Evolutionary conservation across 2,113 vertebrate species (phyloP).

Genomic region (Thermophis baileyi): DNA sequence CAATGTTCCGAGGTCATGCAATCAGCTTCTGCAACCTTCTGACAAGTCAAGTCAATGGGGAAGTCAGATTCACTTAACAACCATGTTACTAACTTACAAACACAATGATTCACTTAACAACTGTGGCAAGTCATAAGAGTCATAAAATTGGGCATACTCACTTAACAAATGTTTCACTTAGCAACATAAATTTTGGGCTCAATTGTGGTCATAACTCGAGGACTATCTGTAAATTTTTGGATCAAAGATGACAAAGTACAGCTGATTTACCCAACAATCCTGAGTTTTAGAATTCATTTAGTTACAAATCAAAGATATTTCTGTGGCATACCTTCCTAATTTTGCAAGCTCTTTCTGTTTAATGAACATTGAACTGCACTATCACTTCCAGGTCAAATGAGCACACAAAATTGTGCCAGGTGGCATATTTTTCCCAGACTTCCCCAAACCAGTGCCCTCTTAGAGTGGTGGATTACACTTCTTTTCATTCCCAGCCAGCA

Average conservation of each 20-base stretch:
- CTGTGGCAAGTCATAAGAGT: no score
- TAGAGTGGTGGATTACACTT: neutral
- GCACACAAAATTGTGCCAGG: neutral
- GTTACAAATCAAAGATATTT: neutral
- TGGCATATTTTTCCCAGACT: neutral
- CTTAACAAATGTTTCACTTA: no score
- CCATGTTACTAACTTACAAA: no score
- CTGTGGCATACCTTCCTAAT: neutral
- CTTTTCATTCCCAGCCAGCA: neutral
- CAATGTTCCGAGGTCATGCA: no score
- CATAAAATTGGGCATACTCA: no score
- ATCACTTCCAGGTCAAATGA: neutral
- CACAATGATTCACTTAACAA: no score
- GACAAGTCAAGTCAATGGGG: no score
- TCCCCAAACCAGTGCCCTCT: neutral
- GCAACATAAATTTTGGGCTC: no score
- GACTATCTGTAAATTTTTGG: neutral
- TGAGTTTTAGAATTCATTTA: neutral
- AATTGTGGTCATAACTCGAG: no score
- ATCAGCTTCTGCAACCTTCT: no score
- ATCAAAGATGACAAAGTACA: neutral
- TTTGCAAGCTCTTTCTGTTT: neutral
- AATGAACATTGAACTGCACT: neutral
- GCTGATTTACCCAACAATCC: neutral
- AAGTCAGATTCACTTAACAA: no score